Percentiles rank a stretch among this genome's conserved stretches.
phyloP scores from a whole-genome alignment of 2,888 invertebrate species.

The Gisinianus flammeolus region DNA sequence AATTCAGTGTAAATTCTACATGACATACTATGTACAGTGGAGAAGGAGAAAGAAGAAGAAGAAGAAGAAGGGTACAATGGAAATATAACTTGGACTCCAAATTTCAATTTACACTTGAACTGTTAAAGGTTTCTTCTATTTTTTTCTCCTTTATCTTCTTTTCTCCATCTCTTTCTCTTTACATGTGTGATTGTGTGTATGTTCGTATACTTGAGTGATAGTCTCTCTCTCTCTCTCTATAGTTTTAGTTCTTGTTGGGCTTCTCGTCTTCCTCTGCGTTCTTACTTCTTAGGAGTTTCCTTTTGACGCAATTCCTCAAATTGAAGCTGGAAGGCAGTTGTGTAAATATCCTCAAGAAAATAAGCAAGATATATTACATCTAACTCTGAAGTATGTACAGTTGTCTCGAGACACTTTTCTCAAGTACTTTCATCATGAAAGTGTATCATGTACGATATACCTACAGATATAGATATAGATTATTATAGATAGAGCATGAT shows the following conservation, averaged over 20 bases:
- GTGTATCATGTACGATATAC: neutral
- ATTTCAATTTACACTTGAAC: constrained; percentile 16
- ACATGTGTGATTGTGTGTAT: neutral
- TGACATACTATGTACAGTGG: neutral
- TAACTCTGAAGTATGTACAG: neutral
- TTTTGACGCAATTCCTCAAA: constrained; percentile 8
- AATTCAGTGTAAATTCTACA: neutral
- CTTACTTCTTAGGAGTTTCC: neutral
- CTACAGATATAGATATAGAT: too few relatives aligned
- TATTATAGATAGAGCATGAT: neutral
- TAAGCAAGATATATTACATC: constrained; percentile 9
- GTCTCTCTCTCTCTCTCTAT: neutral
- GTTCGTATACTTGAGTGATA: neutral
- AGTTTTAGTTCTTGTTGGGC: neutral
- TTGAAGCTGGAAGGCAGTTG: constrained; percentile 11
- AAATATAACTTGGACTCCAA: too few relatives aligned
- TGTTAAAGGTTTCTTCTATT: neutral
- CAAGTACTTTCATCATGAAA: neutral
- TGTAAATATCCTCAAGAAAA: constrained; percentile 20
- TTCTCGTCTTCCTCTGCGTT: neutral
- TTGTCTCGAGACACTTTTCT: too few relatives aligned
- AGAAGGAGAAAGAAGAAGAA: neutral
- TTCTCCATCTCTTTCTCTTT: neutral
- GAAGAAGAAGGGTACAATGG: neutral
- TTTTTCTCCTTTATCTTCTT: neutral